phyloP scores from a whole-genome alignment of 2,888 invertebrate species.

The Tachina lurida region DNA sequence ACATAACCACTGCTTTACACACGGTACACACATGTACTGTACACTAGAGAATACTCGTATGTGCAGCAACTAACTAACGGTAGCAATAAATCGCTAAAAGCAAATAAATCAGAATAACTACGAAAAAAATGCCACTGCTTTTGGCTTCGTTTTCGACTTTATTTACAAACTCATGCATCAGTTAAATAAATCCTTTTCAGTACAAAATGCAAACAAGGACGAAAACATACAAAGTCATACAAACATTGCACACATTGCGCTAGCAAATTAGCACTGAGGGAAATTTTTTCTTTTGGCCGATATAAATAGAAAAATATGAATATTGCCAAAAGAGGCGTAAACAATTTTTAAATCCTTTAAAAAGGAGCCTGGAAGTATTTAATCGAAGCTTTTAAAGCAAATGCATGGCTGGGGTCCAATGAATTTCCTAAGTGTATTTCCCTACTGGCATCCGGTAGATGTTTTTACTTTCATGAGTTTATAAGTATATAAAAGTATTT shows the following conservation, averaged over 20 bases:
- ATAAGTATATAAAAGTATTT: slow-evolving; percentile 4
- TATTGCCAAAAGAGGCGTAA: background rate
- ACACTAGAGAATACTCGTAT: slow-evolving; percentile 59
- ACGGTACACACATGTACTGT: slow-evolving; percentile 6
- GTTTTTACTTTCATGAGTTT: slow-evolving; percentile 31
- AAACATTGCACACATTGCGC: slow-evolving; percentile 60
- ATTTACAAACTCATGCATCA: slow-evolving; percentile 72
- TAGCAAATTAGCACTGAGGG: slow-evolving; percentile 17
- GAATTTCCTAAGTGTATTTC: slow-evolving; percentile 6
- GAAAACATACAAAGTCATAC: slow-evolving; percentile 40
- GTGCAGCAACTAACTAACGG: slow-evolving; percentile 76
- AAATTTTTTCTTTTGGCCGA: background rate
- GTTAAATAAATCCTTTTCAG: slow-evolving; percentile 69
- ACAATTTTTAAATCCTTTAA: background rate
- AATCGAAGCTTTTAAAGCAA: background rate
- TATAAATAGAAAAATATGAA: background rate
- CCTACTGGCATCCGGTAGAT: background rate
- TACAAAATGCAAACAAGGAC: slow-evolving; percentile 65
- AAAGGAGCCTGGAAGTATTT: background rate
- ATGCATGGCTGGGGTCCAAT: background rate
- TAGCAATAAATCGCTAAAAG: slow-evolving; percentile 81
- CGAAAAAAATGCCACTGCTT: slow-evolving; percentile 79
- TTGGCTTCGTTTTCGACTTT: slow-evolving; percentile 73
- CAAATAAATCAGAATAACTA: slow-evolving; percentile 82
- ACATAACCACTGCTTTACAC: slow-evolving; percentile 16